A percentile compares a stretch with the other conserved stretches of the same genome.
phyloP scores from a whole-genome alignment of 2,888 invertebrate genomes.

The Anorthoa munda region DNA sequence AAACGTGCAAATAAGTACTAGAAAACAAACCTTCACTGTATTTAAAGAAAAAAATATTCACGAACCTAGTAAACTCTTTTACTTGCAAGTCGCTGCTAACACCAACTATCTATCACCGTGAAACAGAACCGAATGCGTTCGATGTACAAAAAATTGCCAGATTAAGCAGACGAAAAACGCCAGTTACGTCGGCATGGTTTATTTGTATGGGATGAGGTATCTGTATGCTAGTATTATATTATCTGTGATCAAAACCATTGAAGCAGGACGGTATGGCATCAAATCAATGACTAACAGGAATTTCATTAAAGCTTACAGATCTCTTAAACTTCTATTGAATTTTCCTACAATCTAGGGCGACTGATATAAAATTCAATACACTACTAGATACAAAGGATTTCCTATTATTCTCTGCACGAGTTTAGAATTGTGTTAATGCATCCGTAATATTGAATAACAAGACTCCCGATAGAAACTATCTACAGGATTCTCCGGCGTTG shows the following conservation, averaged over 20 bases:
- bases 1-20: no score
- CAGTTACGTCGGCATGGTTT: no score
- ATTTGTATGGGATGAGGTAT: no score
- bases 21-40: no score
- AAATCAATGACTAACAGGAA: slow-evolving; percentile 13
- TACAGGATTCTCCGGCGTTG: slow-evolving; percentile 12
- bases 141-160: no score
- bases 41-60: no score
- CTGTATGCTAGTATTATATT: no score
- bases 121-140: no score
- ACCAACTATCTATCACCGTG: no score
- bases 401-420: slow-evolving; percentile 16
- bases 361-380: background rate
- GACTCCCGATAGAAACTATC: slow-evolving; percentile 24
- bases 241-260: background rate
- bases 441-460: slow-evolving; percentile 2
- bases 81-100: no score
- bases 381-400: background rate
- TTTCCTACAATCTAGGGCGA: background rate
- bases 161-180: no score
- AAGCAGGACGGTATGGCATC: background rate
- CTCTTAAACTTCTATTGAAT: background rate
- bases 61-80: no score
- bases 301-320: slow-evolving; percentile 18
- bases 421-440: slow-evolving; percentile 30